phyloP scores from a whole-genome alignment of 2,113 vertebrate genomes.

The Isichthys henryi region DNA sequence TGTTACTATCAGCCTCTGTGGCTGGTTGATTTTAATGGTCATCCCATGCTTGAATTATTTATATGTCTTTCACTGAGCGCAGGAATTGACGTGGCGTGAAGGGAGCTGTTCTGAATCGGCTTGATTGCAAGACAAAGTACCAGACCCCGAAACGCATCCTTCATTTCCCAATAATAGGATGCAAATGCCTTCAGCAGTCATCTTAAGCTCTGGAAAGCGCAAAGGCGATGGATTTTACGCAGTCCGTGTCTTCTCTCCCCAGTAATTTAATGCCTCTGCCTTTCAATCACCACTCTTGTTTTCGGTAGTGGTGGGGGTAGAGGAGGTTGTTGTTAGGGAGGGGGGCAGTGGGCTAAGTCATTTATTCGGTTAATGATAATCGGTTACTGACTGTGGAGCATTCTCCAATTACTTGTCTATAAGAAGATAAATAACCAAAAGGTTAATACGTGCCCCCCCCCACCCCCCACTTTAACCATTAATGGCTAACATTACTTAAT shows the following conservation, averaged over 20 bases:
- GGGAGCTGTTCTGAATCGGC: neutral
- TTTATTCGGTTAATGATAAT: conserved; percentile 17
- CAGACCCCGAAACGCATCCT: neutral
- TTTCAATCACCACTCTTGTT: neutral
- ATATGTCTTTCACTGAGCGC: neutral
- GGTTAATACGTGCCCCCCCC: neutral
- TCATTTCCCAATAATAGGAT: neutral
- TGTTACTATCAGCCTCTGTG: neutral
- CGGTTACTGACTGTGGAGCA: conserved; percentile 2
- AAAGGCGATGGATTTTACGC: neutral
- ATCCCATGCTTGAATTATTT: neutral
- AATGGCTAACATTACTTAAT: conserved; percentile 14
- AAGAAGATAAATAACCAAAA: conserved; percentile 12
- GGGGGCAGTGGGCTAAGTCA: neutral
- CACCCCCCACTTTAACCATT: conserved; percentile 1
- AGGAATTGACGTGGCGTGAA: neutral
- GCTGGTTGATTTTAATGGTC: neutral
- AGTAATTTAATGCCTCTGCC: neutral
- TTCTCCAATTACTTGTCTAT: conserved; percentile 11
- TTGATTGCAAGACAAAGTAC: neutral
- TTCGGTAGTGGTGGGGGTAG: neutral
- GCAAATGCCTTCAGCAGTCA: neutral
- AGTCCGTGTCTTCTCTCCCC: neutral
- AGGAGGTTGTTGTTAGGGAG: neutral
- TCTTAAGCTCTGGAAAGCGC: neutral